Evolutionary conservation across 1,140 invertebrate genomes (phyloP).

Genomic region (Hermetia illucens): DNA sequence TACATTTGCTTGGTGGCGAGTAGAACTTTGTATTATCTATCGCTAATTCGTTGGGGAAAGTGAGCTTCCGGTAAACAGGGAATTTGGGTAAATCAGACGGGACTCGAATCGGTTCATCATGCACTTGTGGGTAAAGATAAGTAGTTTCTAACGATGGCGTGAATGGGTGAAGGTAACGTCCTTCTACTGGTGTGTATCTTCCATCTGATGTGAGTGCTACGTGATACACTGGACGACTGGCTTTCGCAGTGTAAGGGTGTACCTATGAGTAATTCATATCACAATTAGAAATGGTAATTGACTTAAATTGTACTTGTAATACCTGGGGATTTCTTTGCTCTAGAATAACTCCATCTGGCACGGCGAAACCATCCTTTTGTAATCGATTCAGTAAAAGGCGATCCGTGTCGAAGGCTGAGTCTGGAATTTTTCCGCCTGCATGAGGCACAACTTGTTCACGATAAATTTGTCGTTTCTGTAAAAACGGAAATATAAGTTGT

Average conservation of each 20-base stretch:
- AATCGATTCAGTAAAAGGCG: constrained; percentile 43
- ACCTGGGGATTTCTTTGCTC: constrained; percentile 32
- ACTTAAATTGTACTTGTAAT: not conserved
- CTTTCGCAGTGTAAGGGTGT: constrained; percentile 22
- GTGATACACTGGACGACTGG: constrained; percentile 21
- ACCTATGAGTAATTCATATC: constrained; percentile 12
- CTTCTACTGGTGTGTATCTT: constrained; percentile 20
- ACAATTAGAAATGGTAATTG: constrained; percentile 2
- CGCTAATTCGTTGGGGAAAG: constrained; percentile 18
- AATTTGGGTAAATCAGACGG: constrained; percentile 12
- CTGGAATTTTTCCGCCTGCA: constrained; percentile 47
- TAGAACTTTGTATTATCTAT: too few relatives aligned
- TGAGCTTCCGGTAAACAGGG: constrained; percentile 22
- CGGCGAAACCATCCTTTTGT: constrained; percentile 45
- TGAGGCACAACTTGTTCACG: constrained; percentile 46
- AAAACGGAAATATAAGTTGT: too few relatives aligned
- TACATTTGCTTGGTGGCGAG: too few relatives aligned
- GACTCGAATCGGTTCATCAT: constrained; percentile 17
- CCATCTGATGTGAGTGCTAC: constrained; percentile 26
- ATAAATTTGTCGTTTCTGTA: constrained; percentile 48
- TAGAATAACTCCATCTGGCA: constrained; percentile 42
- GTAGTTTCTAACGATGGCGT: constrained; percentile 26
- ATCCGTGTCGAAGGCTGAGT: constrained; percentile 44
- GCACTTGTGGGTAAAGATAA: constrained; percentile 26
- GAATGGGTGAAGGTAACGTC: constrained; percentile 20